Percentiles rank a stretch among this genome's conserved stretches.
These are phyloP conservation scores for Coreoperca whiteheadi DNA, from an alignment of 2,113 vertebrate species.

Conservation along the genomic window DNA sequence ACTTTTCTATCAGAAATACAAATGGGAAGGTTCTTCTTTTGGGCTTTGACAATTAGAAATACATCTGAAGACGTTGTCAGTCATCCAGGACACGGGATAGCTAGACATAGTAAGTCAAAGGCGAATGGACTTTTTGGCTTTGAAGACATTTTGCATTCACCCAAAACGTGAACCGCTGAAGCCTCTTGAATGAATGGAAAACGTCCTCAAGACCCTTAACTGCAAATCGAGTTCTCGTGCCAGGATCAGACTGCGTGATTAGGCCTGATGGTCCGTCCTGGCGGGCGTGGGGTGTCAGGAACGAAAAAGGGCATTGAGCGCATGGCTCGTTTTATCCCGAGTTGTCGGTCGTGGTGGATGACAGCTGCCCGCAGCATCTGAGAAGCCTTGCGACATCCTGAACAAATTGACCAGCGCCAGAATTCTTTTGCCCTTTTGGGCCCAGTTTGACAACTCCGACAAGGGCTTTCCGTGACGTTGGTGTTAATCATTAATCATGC, in stretches of 20 bases:
- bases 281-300: neutral
- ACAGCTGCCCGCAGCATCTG: neutral
- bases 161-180: neutral
- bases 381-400: neutral
- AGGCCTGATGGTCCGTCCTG: neutral
- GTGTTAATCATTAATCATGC: neutral
- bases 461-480: neutral
- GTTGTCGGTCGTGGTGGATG: neutral
- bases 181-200: constrained; percentile 6
- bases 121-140: neutral
- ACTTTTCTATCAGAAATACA: neutral
- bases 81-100: neutral
- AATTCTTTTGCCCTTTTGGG: neutral
- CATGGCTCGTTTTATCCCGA: neutral
- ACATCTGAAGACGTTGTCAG: neutral
- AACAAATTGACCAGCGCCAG: neutral
- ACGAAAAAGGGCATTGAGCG: neutral
- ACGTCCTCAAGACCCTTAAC: neutral
- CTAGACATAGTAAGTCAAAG: neutral
- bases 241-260: constrained; percentile 11
- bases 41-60: neutral
- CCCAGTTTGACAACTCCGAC: neutral
- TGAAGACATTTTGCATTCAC: constrained; percentile 3
- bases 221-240: neutral
- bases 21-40: neutral